phyloP scores from a whole-genome alignment of 2,888 invertebrate species.

The Drosophila heteroneura region DNA sequence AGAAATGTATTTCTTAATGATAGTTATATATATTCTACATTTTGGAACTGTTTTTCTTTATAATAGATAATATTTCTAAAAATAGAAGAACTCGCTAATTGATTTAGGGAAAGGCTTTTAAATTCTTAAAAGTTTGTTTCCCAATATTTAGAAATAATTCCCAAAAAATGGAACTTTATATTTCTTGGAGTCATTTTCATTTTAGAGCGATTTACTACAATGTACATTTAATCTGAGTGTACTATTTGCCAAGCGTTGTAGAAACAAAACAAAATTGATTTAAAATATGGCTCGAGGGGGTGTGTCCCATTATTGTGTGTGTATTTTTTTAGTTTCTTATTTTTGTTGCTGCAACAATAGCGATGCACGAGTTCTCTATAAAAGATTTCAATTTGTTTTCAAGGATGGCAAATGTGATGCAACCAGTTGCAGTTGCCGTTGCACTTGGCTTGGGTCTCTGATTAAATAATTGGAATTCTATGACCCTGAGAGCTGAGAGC shows the following conservation, averaged over 20 bases:
- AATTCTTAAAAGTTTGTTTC: neutral
- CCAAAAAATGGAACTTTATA: neutral
- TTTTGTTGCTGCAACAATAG: neutral
- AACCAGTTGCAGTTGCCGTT: conserved; percentile 43
- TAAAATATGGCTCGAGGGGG: conserved; percentile 53
- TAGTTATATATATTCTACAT: neutral
- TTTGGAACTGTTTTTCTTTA: neutral
- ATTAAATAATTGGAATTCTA: conserved; percentile 46
- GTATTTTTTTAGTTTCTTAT: neutral
- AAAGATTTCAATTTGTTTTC: conserved; percentile 69
- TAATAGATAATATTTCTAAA: neutral
- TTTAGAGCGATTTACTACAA: neutral
- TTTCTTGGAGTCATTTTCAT: neutral
- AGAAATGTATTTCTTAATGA: neutral
- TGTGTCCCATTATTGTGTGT: conserved; percentile 56
- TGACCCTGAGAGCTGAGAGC: conserved; percentile 63
- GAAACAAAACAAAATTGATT: conserved; percentile 26
- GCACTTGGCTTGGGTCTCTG: conserved; percentile 24
- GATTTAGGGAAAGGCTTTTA: neutral
- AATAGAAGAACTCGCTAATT: neutral
- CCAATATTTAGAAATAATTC: neutral
- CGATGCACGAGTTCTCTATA: conserved; percentile 61
- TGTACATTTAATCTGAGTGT: neutral
- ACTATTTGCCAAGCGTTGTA: neutral
- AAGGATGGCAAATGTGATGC: conserved; percentile 62